Percentiles rank a stretch among this genome's conserved stretches.
phyloP scores from a whole-genome alignment of 2,888 invertebrate species.

The Leptinotarsa rubiginosa region DNA sequence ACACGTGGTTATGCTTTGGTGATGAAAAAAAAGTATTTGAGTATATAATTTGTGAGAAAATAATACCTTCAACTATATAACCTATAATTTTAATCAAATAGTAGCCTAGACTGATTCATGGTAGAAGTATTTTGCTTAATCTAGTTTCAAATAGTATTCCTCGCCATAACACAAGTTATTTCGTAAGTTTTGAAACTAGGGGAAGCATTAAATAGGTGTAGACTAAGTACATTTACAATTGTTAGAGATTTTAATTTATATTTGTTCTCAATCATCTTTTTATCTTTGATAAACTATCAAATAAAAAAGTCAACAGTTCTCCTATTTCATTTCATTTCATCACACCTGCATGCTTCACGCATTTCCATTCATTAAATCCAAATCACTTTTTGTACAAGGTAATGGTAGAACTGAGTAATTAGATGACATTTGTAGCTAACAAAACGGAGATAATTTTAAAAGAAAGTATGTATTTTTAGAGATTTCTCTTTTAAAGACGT shows the following conservation, averaged over 20 bases:
- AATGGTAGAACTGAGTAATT: neutral
- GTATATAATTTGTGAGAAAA: neutral
- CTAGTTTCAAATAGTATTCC: too few species aligned
- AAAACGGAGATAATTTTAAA: too few species aligned
- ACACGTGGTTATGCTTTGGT: neutral
- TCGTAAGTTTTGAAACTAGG: neutral
- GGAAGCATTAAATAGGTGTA: neutral
- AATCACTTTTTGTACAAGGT: neutral
- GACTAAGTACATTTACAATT: neutral
- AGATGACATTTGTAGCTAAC: too few species aligned
- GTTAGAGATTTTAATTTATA: constrained; percentile 12
- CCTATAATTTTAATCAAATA: neutral
- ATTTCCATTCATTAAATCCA: neutral
- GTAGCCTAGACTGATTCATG: neutral
- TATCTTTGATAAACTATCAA: constrained; percentile 3
- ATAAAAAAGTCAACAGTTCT: constrained; percentile 5
- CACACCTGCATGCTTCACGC: constrained; percentile 1
- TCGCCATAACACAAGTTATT: neutral
- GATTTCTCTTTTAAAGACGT: too few species aligned
- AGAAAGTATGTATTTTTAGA: too few species aligned
- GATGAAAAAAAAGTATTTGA: neutral
- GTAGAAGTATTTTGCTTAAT: neutral
- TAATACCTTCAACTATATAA: neutral
- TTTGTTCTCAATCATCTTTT: constrained; percentile 6
- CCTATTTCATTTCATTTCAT: constrained; percentile 18